Percentiles rank a stretch among this genome's conserved stretches.
phyloP scores from a whole-genome alignment of 2,113 vertebrate species.

The Cinclus cinclus region DNA sequence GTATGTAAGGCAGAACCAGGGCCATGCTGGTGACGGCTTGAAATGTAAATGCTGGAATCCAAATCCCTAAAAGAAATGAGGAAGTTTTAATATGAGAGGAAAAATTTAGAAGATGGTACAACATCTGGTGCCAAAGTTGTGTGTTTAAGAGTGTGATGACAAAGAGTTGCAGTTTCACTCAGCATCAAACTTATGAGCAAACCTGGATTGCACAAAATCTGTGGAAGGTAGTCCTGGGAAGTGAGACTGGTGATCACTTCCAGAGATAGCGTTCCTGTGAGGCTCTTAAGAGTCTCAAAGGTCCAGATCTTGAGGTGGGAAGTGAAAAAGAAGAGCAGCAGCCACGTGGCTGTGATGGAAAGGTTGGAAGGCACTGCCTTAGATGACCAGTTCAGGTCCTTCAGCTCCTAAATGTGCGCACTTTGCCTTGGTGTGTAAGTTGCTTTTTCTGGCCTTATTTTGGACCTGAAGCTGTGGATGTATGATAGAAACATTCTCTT shows the following conservation, averaged over 20 bases:
- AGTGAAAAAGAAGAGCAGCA: background rate
- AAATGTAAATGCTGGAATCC: background rate
- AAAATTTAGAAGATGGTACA: background rate
- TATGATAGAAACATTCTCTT: background rate
- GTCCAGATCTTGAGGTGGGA: background rate
- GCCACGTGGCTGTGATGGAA: background rate
- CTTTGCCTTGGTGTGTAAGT: background rate
- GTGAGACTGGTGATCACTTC: background rate
- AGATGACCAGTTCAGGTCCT: background rate
- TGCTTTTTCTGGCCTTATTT: background rate
- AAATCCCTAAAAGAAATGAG: background rate
- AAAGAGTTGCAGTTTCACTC: background rate
- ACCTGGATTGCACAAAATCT: background rate
- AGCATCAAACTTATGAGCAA: background rate
- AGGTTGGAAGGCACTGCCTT: background rate
- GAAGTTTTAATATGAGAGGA: background rate
- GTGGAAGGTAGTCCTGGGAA: background rate
- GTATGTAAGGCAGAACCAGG: background rate
- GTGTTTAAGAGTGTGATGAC: fast-evolving
- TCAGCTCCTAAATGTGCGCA: background rate
- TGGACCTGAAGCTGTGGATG: background rate
- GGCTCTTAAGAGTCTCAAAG: background rate
- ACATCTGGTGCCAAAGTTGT: background rate
- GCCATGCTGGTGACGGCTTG: background rate
- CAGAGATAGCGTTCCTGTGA: background rate